These are phyloP conservation scores for Propithecus coquereli DNA, from an alignment of 2,113 vertebrate species.

Conservation along the genomic window DNA sequence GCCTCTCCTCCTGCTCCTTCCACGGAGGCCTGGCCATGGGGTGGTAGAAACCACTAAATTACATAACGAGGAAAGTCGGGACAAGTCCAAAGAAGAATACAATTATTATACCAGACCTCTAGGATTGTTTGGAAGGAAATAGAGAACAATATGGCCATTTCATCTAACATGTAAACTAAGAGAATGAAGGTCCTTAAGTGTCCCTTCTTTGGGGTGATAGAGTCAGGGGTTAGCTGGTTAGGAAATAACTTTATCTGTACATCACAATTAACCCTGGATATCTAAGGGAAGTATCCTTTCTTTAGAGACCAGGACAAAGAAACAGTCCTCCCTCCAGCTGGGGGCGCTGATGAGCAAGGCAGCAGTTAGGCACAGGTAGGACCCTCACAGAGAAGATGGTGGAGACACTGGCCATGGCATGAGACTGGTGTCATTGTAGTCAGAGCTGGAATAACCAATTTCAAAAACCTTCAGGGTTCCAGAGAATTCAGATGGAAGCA, in stretches of 20 bases:
- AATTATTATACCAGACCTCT: neutral
- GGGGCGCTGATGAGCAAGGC: neutral
- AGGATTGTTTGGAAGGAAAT: neutral
- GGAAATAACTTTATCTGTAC: neutral
- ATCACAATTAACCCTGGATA: neutral
- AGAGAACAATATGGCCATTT: neutral
- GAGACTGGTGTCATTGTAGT: neutral
- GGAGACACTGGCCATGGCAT: neutral
- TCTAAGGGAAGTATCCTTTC: neutral
- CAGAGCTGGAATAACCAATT: neutral
- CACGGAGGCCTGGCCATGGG: neutral
- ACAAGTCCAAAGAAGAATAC: neutral
- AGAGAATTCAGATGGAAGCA: neutral
- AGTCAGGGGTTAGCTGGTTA: neutral
- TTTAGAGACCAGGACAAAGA: neutral
- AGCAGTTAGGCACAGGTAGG: neutral
- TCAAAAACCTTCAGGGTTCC: neutral
- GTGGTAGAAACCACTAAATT: neutral
- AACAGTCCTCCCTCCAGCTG: neutral
- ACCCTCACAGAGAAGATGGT: neutral
- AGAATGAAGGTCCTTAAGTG: neutral
- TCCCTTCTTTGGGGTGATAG: neutral
- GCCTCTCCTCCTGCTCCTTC: neutral
- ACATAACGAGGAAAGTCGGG: neutral
- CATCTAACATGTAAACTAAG: neutral